These are phyloP conservation scores for Aleiodes alternator DNA, from an alignment of 2,888 invertebrate genomes.

Conservation along the genomic window DNA sequence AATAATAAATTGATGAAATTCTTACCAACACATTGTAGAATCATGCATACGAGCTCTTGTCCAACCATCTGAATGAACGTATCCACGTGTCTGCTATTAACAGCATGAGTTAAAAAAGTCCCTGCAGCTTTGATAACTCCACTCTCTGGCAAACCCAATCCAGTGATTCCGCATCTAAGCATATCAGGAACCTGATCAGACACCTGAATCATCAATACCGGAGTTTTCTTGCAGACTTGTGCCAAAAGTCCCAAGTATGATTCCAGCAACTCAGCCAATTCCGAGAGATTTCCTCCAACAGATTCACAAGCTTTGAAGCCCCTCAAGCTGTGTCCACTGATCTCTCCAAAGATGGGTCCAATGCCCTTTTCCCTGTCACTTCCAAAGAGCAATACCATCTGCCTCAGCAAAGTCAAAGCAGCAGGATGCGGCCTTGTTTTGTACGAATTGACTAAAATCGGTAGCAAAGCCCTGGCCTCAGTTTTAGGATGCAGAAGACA, in stretches of 20 bases:
- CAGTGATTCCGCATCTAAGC: slow-evolving; percentile 77
- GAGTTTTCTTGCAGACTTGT: slow-evolving; percentile 82
- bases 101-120: slow-evolving; percentile 80
- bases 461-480: slow-evolving; percentile 63
- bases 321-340: slow-evolving; percentile 67
- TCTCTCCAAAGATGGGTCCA: slow-evolving; percentile 65
- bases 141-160: slow-evolving; percentile 80
- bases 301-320: slow-evolving; percentile 67
- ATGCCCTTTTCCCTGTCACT: slow-evolving; percentile 69
- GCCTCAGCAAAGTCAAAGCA: slow-evolving; percentile 66
- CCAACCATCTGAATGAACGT: slow-evolving; percentile 79
- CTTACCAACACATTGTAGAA: slow-evolving; percentile 79
- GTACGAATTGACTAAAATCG: slow-evolving; percentile 67
- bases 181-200: slow-evolving; percentile 74
- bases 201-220: slow-evolving; percentile 70
- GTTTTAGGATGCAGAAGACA: slow-evolving; percentile 69
- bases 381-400: slow-evolving; percentile 76
- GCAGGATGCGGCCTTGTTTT: slow-evolving; percentile 76
- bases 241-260: slow-evolving; percentile 81
- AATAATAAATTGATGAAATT: not conserved
- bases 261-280: slow-evolving; percentile 84
- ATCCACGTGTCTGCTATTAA: slow-evolving; percentile 77
- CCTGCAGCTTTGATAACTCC: slow-evolving; percentile 79
- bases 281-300: slow-evolving; percentile 75
- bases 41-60: slow-evolving; percentile 79